A percentile compares a stretch with the other conserved stretches of the same genome.
These are phyloP conservation scores for Himalopsyche tibetana DNA, from an alignment of 2,888 invertebrate species.

Conservation along the genomic window DNA sequence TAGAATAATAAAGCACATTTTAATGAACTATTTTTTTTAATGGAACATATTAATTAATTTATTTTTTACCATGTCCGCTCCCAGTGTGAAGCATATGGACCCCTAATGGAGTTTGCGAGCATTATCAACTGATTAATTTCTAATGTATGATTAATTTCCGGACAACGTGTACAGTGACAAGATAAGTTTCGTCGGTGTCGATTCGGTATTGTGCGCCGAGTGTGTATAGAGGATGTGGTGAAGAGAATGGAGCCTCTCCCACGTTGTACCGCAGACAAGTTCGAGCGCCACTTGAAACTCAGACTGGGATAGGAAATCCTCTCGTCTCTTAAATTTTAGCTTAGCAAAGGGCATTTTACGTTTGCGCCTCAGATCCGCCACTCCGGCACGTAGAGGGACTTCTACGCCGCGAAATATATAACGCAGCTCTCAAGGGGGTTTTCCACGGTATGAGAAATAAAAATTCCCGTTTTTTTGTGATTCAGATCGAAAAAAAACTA, in stretches of 20 bases:
- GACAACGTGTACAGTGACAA: background rate
- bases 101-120: too few species aligned
- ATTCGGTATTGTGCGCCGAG: slow-evolving; percentile 8
- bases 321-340: slow-evolving; percentile 60
- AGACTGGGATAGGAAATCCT: slow-evolving; percentile 56
- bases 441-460: too few species aligned
- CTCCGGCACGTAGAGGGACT: slow-evolving; percentile 55
- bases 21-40: too few species aligned
- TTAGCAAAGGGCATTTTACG: slow-evolving; percentile 58
- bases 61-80: too few species aligned
- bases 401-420: background rate
- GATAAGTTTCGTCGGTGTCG: slow-evolving; percentile 43
- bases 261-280: slow-evolving; percentile 18
- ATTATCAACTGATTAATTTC: too few species aligned
- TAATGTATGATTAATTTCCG: background rate
- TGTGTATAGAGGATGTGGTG: slow-evolving; percentile 8
- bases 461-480: too few species aligned
- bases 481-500: too few species aligned
- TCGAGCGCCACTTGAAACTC: slow-evolving; percentile 12
- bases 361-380: slow-evolving; percentile 43
- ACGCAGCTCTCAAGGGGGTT: too few species aligned
- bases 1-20: too few species aligned
- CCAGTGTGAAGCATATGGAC: too few species aligned
- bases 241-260: slow-evolving; percentile 25
- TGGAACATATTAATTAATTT: too few species aligned